These are phyloP conservation scores for Otolemur garnettii DNA, from an alignment of 2,113 vertebrate species.

Conservation along the genomic window DNA sequence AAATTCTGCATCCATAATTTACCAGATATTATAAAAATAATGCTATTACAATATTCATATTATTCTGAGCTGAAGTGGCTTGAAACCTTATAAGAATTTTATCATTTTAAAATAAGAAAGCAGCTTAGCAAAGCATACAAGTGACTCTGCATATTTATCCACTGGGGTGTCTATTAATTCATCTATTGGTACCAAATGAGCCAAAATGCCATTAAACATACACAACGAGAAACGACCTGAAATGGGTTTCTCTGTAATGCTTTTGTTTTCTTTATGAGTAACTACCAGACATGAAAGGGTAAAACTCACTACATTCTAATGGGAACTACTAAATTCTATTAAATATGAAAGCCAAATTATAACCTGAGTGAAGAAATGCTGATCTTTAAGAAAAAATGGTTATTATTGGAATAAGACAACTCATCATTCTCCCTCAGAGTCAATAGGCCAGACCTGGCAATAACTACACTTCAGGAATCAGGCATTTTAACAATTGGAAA, in stretches of 20 bases:
- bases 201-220: conserved; percentile 57
- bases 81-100: not conserved
- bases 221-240: conserved; percentile 37
- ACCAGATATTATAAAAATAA: conserved; percentile 56
- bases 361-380: not conserved
- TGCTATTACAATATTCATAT: not conserved
- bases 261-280: conserved; percentile 56
- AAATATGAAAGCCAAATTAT: conserved; percentile 49
- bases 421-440: not conserved
- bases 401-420: conserved; percentile 43
- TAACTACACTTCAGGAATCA: not conserved
- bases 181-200: conserved; percentile 40
- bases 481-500: not conserved
- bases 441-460: not conserved
- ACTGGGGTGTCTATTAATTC: conserved; percentile 33
- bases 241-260: conserved; percentile 41
- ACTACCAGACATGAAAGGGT: not conserved
- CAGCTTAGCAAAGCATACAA: not conserved
- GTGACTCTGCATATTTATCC: not conserved
- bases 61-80: conserved; percentile 45
- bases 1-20: not conserved
- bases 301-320: conserved; percentile 46
- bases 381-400: conserved; percentile 6
- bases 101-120: conserved; percentile 30
- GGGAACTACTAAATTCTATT: conserved; percentile 38